phyloP scores from a whole-genome alignment of 2,888 invertebrate species.

The Parascotia fuliginaria region DNA sequence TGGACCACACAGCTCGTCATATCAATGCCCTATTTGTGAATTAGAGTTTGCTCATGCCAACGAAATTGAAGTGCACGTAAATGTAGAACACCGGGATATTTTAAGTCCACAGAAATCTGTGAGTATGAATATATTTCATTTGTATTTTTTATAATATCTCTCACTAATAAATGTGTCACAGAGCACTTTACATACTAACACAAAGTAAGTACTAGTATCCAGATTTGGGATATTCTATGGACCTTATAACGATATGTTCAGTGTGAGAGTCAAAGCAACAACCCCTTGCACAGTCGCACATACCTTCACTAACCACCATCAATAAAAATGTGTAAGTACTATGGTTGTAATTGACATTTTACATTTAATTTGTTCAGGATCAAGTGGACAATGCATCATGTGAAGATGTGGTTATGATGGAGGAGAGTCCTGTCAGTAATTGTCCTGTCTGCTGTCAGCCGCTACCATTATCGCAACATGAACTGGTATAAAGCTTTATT shows the following conservation, averaged over 20 bases:
- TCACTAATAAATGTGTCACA: too few relatives aligned
- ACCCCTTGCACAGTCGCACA: too few relatives aligned
- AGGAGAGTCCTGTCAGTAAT: constrained; percentile 79
- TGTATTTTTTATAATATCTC: too few relatives aligned
- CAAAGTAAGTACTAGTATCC: too few relatives aligned
- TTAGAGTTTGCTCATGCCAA: constrained; percentile 90
- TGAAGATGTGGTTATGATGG: constrained; percentile 82
- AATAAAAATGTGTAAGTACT: too few relatives aligned
- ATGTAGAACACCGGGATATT: constrained; percentile 93
- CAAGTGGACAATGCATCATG: constrained; percentile 81
- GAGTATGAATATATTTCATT: constrained; percentile 33
- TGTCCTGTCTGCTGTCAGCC: constrained; percentile 81
- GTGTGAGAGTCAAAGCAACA: too few relatives aligned
- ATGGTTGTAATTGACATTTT: too few relatives aligned
- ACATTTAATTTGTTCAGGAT: constrained; percentile 54
- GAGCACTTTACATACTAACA: too few relatives aligned
- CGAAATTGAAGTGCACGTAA: constrained; percentile 93
- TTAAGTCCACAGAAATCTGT: constrained; percentile 87
- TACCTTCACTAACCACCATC: too few relatives aligned
- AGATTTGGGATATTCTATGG: too few relatives aligned
- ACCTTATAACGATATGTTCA: too few relatives aligned
- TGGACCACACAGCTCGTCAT: constrained; percentile 80
- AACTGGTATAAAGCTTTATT: constrained; percentile 60
- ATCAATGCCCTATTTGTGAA: constrained; percentile 92
- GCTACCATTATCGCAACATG: constrained; percentile 76